Evolutionary conservation across 37 sponge, comb jelly and placozoan species (phyloP), one percentile per base, ranked within the genome.

Genomic region (Petrosia ficiformis): DNA sequence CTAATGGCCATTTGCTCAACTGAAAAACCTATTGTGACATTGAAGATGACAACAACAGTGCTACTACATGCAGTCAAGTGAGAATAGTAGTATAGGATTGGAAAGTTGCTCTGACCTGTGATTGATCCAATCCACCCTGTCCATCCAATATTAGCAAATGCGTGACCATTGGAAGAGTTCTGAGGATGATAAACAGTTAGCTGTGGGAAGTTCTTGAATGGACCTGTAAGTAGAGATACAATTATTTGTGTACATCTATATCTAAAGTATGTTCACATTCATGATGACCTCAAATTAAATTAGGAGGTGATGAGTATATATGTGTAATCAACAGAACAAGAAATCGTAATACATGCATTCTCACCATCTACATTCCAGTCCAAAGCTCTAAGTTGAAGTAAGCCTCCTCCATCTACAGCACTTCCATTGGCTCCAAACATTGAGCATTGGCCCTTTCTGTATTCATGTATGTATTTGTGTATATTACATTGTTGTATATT

Each of bases 311-410:
- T 22, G 28, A 30, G 31, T 35, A 11, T 44, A 70, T 44, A 70
- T n/a, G 40, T 44, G 40, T 44, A 32, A 30, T 11, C 10, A 30
- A 36, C 19, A 33, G 19, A 68, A 19, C 8, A 14, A 68, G 39
- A 4, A 40, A 39, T 10, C 19, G 42, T 68, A 19, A 6, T 19
- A 4, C 4, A 41, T 24, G 42, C 22, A 4, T 16, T 11, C 30
- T 44, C 44, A 86, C 94, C 94, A 68, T 93, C 94, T 21, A 93
- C 84, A 75, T 93, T 63, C 94, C 94, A 93, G 75, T 93, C 94
- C 70, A 93, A 89, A 36, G 94, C 94, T 77, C 94, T 80, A 29
- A 93, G 83, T 59, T 93, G 94, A 48, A 93, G 74, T 56, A 88
- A 73, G 1, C 76, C 42, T 35, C 87, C 84, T n/a, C 72, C 71